Base-by-base conservation (phyloP, 2,113 vertebrate species). In the Ceyx cyanopectus region DNA sequence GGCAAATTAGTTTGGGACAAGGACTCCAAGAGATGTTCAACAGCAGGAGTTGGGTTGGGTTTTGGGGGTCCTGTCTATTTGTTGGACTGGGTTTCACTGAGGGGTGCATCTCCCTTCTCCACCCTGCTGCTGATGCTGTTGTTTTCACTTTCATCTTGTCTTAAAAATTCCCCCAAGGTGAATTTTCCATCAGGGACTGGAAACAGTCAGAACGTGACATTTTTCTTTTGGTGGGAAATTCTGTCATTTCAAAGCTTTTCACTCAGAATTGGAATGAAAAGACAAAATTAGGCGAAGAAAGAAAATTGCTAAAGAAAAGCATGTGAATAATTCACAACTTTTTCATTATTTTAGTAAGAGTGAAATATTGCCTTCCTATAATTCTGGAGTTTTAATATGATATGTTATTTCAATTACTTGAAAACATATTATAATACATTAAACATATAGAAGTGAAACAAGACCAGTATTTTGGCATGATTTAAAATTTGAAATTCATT, bases 251-350 rank as follows among this genome's bases (percentile, higher is more conserved):
- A 14, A 62, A 43, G 27, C 7, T 40, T 72, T 32, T 66, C 56
- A 74, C 43, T 48, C 26, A 22, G 23, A 50, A 75, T 3, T 57
- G 22, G 61, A 89, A 50, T 21, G 12, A 85, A 78, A 84, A 89
- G 26, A 29, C 24, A 37, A 45, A 43, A 78, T 40, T 45, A 62
- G 1, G 20, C 23, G 48, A 77, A 70, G 60, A 74, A 67, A 70
- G 40, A 57, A 75, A 80, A 77, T 54, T 51, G 34, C 60, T 51
- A 13, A 73, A 66, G 40, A 53, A 84, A 94, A 56, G 29, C 19
- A 10, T 48, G 50, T 90, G 74, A 87, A 87, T 85, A 79, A 90
- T 90, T 92, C 62, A 92, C 76, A 54, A 21, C 72, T 53, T 56
- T 61, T 87, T 75, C 67, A 94, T 90, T 90, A 81, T 91, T 84